Conservation (phyloP, 2,113 vertebrate genomes). For the Kobus ellipsiprymnus region DNA sequence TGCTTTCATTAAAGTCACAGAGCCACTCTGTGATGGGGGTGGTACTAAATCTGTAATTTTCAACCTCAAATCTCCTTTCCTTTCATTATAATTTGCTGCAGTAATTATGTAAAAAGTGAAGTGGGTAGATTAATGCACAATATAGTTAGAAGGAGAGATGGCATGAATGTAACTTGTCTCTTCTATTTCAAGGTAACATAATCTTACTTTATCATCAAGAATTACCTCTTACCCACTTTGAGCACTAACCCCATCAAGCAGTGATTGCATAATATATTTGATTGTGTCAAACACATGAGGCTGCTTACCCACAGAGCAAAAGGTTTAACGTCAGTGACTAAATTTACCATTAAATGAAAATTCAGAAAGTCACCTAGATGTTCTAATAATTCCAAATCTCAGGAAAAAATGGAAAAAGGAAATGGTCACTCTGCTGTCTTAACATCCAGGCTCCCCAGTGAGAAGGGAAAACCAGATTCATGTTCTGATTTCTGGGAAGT, state of each 20-base stretch:
- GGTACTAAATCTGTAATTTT: background rate
- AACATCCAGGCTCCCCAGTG: background rate
- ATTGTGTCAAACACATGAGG: background rate
- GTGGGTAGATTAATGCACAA: background rate
- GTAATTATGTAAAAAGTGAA: background rate
- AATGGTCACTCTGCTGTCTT: background rate
- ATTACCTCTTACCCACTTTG: background rate
- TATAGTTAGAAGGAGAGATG: background rate
- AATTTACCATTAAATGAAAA: background rate
- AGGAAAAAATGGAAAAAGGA: background rate
- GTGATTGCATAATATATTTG: background rate
- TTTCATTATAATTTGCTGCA: background rate
- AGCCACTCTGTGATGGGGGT: background rate
- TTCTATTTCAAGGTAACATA: background rate
- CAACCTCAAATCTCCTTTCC: background rate
- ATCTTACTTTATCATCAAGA: background rate
- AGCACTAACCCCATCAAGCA: background rate
- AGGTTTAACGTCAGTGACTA: background rate
- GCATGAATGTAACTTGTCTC: background rate
- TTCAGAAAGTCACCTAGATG: background rate
- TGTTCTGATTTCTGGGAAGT: background rate
- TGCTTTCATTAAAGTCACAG: constrained; percentile 22
- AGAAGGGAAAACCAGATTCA: background rate
- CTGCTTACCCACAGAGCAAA: background rate
- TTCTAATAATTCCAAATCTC: background rate